Evolutionary conservation across 1,140 invertebrate species (phyloP), one percentile per base, ranked within the genome.

Genomic region (Bombus confusus): DNA sequence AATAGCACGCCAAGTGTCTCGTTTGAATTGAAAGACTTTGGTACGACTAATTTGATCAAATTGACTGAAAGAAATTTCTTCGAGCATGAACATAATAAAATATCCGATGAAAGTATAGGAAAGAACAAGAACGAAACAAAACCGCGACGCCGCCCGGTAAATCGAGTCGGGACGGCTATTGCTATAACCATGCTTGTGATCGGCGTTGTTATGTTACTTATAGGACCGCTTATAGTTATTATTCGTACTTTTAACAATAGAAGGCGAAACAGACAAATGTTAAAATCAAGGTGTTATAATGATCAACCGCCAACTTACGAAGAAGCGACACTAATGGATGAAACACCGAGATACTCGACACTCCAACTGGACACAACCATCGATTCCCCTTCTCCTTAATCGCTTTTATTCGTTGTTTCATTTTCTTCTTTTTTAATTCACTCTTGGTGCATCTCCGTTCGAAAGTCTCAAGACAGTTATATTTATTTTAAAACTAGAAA

Each of bases 261-360:
- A 34, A 84, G 91, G 8, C 91, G 90, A 64, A 88, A 89, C 34
- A 86, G 90, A 68, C 80, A 92, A 79, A 90, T 89, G 25, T 71
- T 90, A 4, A 72, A 82, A 28, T 86, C 81, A 37, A 87, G 25
- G 15, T 69, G 75, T 34, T 87, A 73, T 2, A 88, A 90, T 18
- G 92, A 93, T 72, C 76, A 86, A 34, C 92, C 92, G 0, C 92
- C 92, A 2, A 91, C 86, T n/a, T 93, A 93, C 73, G 92, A 93
- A 52, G 91, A 93, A 77, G 92, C 90, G 0, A 91, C 91, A 13
- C 76, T 91, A 25, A 91, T 91, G 87, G 90, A 88, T 9, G 88
- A 93, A 77, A 92, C 91, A 6, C 92, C 92, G 13, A 91, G 91
- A 76, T 93, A 93, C 43, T 93, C 92, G 13, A 91, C 91, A 9